Percentiles rank a stretch among this genome's conserved stretches.
Conservation (phyloP, 2,888 invertebrate species). For the Micoletzkya japonica region DNA sequence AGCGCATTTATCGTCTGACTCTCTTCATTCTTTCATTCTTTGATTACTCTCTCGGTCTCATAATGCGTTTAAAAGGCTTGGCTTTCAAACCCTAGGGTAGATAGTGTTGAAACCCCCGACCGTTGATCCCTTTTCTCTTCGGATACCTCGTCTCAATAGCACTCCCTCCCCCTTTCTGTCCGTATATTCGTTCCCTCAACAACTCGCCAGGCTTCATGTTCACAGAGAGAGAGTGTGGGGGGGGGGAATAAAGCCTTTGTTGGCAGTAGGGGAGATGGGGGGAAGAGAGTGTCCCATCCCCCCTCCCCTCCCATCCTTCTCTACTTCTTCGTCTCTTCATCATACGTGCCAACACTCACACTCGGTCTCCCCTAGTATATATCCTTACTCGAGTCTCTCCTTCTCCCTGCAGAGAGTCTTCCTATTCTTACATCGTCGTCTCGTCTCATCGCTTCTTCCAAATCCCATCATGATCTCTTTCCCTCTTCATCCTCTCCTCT, state of each 20-base stretch:
- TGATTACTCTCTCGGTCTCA: conserved; percentile 1
- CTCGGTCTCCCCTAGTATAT: conserved; percentile 3
- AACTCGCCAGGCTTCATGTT: conserved; percentile 8
- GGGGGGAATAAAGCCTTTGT: no score
- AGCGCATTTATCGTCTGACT: neutral
- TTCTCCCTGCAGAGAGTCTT: neutral
- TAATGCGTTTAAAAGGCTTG: neutral
- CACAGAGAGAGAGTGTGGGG: neutral
- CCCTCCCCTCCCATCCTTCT: no score
- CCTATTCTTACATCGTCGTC: neutral
- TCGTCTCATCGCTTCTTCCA: neutral
- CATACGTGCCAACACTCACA: no score
- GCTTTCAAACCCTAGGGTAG: neutral
- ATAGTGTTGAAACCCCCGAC: neutral
- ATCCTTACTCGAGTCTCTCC: conserved; percentile 21
- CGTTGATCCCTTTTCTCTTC: neutral
- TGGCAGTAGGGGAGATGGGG: neutral
- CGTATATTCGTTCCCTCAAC: conserved; percentile 1
- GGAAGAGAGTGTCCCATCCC: neutral
- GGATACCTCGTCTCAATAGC: neutral
- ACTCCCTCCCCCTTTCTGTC: neutral
- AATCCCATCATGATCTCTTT: neutral
- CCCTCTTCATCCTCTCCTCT: neutral
- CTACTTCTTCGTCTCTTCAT: no score
- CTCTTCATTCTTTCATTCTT: neutral